Evolutionary conservation across 2,888 invertebrate genomes (phyloP).

Genomic region (Andrena chrysosceles): DNA sequence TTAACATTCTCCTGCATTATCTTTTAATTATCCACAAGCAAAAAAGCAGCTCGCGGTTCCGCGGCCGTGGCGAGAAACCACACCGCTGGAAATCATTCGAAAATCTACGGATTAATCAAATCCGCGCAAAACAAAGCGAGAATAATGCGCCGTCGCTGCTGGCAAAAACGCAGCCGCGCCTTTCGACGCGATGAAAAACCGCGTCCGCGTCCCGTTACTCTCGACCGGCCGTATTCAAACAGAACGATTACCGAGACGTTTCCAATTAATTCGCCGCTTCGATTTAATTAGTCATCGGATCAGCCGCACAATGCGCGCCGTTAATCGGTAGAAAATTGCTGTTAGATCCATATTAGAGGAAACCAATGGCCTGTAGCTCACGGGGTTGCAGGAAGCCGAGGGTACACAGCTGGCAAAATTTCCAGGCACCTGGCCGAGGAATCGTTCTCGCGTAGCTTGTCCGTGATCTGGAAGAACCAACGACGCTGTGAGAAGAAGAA

Average conservation of each 20-base stretch:
- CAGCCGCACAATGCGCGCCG: neutral
- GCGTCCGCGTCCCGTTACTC: constrained; percentile 15
- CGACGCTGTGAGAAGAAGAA: constrained; percentile 25
- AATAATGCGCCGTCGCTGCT: constrained; percentile 6
- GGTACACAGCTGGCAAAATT: constrained; percentile 76
- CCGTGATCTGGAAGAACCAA: constrained; percentile 55
- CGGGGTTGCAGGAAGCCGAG: constrained; percentile 60
- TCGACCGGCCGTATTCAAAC: neutral
- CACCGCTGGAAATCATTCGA: neutral
- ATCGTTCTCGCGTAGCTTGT: constrained; percentile 61
- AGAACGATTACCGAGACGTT: constrained; percentile 19
- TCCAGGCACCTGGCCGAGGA: constrained; percentile 75
- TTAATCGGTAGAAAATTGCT: constrained; percentile 5
- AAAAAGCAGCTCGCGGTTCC: neutral
- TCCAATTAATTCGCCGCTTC: constrained; percentile 27
- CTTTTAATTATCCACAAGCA: neutral
- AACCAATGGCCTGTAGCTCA: neutral
- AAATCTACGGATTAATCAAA: constrained; percentile 4
- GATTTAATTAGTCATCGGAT: neutral
- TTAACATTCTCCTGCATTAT: too few species aligned
- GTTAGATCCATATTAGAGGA: neutral
- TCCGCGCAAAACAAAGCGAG: constrained; percentile 5
- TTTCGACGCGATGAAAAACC: constrained; percentile 21
- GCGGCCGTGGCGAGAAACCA: neutral
- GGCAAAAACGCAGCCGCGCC: constrained; percentile 6